Conservation (phyloP, 2,797 vertebrate species). For the Vespertilio murinus region DNA sequence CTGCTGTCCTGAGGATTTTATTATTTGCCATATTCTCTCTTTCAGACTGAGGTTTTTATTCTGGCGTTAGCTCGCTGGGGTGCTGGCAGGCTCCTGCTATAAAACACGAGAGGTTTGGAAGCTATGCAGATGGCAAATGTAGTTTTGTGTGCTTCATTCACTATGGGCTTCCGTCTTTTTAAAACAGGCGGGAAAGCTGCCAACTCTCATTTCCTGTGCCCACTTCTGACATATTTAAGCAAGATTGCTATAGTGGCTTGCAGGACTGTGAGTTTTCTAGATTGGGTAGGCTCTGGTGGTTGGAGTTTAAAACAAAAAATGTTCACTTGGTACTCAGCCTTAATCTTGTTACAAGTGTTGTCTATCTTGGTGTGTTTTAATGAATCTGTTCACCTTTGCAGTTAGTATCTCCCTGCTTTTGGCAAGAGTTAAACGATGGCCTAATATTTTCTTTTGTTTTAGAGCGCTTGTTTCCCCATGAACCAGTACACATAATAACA, state of each 20-base stretch:
- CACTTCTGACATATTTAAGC: constrained; percentile 63
- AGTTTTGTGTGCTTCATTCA: constrained; percentile 58
- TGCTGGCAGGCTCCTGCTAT: constrained; percentile 68
- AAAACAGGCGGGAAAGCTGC: constrained; percentile 58
- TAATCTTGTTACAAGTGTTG: constrained; percentile 13
- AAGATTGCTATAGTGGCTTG: background rate
- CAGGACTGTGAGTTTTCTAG: constrained; percentile 29
- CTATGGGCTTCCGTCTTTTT: constrained; percentile 65
- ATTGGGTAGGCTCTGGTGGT: background rate
- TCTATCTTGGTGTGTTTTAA: background rate
- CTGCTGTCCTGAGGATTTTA: constrained; percentile 68
- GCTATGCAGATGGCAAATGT: constrained; percentile 71
- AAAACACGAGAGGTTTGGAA: constrained; percentile 78
- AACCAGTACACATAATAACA: background rate
- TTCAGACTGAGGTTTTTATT: constrained; percentile 70
- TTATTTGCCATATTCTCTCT: constrained; percentile 66
- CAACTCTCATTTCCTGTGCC: constrained; percentile 62
- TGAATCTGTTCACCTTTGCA: constrained; percentile 34
- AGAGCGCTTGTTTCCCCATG: constrained; percentile 17
- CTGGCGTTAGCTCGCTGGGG: constrained; percentile 52
- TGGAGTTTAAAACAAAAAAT: background rate
- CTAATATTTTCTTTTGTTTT: background rate
- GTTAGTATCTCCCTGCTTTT: background rate
- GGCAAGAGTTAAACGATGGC: background rate
- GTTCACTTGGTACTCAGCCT: background rate